Evolutionary conservation across 2,888 invertebrate species (phyloP).

Genomic region (Globia sparganii): DNA sequence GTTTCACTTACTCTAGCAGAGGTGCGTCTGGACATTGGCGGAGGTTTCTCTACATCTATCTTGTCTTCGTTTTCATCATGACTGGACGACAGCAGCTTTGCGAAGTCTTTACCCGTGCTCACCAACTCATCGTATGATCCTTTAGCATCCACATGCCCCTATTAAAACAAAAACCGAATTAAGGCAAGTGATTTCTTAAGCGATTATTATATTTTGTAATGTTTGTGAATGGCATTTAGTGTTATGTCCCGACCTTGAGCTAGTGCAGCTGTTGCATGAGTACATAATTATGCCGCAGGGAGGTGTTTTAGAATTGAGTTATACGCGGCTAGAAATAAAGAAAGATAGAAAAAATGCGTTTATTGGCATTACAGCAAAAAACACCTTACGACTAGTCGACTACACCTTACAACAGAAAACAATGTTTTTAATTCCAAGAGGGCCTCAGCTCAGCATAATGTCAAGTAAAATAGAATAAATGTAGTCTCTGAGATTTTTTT

Average conservation of each 20-base stretch:
- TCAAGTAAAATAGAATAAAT: conserved; percentile 5
- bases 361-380: neutral
- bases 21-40: conserved; percentile 81
- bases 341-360: neutral
- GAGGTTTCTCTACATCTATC: conserved; percentile 78
- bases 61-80: conserved; percentile 86
- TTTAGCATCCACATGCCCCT: conserved; percentile 90
- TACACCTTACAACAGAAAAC: neutral
- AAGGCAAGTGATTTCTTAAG: neutral
- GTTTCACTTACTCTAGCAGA: conserved; percentile 83
- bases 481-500: neutral
- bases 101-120: conserved; percentile 91
- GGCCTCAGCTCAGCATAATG: neutral
- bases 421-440: neutral
- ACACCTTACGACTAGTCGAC: neutral
- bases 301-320: neutral
- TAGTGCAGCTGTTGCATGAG: conserved; percentile 22
- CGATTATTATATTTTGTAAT: conserved; percentile 1
- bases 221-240: conserved; percentile 16
- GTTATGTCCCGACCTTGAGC: conserved; percentile 2
- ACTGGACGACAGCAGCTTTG: conserved; percentile 88
- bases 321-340: neutral
- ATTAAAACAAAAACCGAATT: conserved; percentile 44
- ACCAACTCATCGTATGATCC: conserved; percentile 91
- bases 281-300: neutral